Base-by-base conservation (phyloP, 1,140 invertebrate species). In the Brachionus angularis region DNA sequence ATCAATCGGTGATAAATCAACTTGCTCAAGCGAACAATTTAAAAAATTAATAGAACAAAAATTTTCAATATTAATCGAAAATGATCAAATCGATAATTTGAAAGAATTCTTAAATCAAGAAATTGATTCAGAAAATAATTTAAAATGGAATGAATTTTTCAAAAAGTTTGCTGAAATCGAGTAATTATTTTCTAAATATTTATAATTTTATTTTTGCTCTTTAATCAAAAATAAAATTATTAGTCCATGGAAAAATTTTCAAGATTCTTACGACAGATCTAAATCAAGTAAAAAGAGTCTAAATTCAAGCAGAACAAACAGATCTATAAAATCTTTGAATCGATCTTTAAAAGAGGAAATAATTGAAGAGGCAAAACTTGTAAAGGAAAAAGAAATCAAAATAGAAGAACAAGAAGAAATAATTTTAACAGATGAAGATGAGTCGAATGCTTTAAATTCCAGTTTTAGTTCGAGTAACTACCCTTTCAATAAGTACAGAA, bases 161-260 rank as follows among this genome's bases (percentile, higher is more conserved):
- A 50, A 21, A 14, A 46, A 67, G 33, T 67, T 67, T 27, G 33
- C 44, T 3, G 47, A 67, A 29, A 67, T 67, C 7, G 62, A 67
- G 62, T 67, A 67, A 33, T n/a, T n/a, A n/a, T n/a, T n/a, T n/a
- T n/a, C n/a, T n/a, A n/a, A n/a, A n/a, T n/a, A n/a, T n/a, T n/a
- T n/a, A n/a, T n/a, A n/a, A n/a, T n/a, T n/a, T n/a, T n/a, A n/a
- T n/a, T n/a, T n/a, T n/a, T n/a, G n/a, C n/a, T n/a, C n/a, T n/a
- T n/a, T n/a, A n/a, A n/a, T n/a, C n/a, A n/a, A n/a, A n/a, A n/a
- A n/a, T n/a, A n/a, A n/a, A n/a, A 42, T 42, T 25, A 23, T n/a
- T 18, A 58, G 53, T 25, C 33, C 53, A 23, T 58, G 53, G 53
- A 58, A 58, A 39, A 14, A 39, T 21, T 58, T 58, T 14, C 36